phyloP scores from a whole-genome alignment of 2,888 invertebrate species.

The Megalurothrips usitatus region DNA sequence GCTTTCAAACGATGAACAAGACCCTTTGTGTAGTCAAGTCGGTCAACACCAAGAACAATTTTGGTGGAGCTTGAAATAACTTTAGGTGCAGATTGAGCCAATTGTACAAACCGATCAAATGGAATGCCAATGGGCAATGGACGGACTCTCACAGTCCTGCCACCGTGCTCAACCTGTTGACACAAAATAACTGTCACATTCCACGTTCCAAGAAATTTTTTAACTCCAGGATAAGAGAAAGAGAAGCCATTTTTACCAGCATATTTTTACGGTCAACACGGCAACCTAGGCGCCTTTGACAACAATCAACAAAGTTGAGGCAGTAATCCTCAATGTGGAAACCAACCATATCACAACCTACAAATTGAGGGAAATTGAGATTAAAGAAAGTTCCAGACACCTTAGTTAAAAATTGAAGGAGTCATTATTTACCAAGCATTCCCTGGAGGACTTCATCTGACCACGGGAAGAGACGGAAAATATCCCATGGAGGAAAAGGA shows the following conservation, averaged over 20 bases:
- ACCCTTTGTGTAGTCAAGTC: constrained; percentile 87
- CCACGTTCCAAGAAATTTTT: not conserved
- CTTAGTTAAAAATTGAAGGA: not conserved
- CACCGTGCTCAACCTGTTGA: constrained; percentile 66
- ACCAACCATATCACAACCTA: constrained; percentile 87
- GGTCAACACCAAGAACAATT: constrained; percentile 81
- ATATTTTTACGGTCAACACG: constrained; percentile 83
- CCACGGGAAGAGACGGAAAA: constrained; percentile 85
- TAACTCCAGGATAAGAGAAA: too few species aligned
- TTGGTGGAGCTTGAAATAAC: constrained; percentile 59
- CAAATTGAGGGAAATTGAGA: constrained; percentile 26
- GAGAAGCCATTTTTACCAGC: constrained; percentile 48
- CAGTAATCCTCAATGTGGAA: constrained; percentile 90
- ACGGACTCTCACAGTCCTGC: constrained; percentile 75
- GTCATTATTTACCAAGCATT: constrained; percentile 61
- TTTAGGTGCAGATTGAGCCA: constrained; percentile 63
- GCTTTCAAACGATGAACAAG: constrained; percentile 77
- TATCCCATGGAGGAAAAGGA: constrained; percentile 93
- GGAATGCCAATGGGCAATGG: constrained; percentile 87
- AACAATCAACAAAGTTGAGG: constrained; percentile 85
- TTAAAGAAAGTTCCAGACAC: constrained; percentile 12
- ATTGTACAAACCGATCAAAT: constrained; percentile 74
- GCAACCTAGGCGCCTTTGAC: constrained; percentile 79
- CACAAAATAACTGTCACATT: not conserved
- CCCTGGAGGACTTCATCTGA: constrained; percentile 91